These are phyloP conservation scores for Tupaia tana DNA, from an alignment of 2,113 vertebrate species.

Conservation along the genomic window DNA sequence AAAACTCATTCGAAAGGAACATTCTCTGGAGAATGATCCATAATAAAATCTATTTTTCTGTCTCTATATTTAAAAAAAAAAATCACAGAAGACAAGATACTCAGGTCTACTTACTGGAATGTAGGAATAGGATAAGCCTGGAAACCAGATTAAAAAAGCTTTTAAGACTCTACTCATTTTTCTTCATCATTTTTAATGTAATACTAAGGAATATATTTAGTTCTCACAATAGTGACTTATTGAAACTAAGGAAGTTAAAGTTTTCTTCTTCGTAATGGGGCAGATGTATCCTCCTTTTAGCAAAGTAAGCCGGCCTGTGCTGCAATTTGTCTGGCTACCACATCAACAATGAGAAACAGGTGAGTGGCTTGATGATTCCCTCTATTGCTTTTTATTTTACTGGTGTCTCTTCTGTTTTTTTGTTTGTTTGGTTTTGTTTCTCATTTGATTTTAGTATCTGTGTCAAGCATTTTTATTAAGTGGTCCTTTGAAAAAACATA, in stretches of 20 bases:
- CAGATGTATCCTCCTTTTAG: background rate
- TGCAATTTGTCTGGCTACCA: background rate
- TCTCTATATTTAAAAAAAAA: conserved; percentile 37
- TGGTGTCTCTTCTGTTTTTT: background rate
- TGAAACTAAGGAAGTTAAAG: conserved; percentile 55
- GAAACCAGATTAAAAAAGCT: conserved; percentile 72
- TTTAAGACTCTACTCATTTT: conserved; percentile 72
- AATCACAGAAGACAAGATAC: conserved; percentile 52
- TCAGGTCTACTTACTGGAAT: conserved; percentile 62
- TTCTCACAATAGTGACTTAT: conserved; percentile 48
- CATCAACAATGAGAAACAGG: background rate
- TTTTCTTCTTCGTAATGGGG: background rate
- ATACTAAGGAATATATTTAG: conserved; percentile 52
- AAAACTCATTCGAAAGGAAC: conserved; percentile 60
- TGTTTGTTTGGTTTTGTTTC: background rate
- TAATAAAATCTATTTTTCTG: conserved; percentile 59
- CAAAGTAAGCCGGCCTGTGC: background rate
- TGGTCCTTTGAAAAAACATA: background rate
- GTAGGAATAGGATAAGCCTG: conserved; percentile 67
- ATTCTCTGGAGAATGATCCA: conserved; percentile 19
- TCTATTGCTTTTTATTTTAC: background rate
- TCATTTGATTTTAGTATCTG: background rate
- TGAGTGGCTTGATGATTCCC: background rate
- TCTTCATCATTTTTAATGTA: conserved; percentile 71
- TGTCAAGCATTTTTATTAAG: background rate